A percentile compares a stretch with the other conserved stretches of the same genome.
Conservation (phyloP, 2,888 invertebrate species). For the Eupithecia pulchellata region DNA sequence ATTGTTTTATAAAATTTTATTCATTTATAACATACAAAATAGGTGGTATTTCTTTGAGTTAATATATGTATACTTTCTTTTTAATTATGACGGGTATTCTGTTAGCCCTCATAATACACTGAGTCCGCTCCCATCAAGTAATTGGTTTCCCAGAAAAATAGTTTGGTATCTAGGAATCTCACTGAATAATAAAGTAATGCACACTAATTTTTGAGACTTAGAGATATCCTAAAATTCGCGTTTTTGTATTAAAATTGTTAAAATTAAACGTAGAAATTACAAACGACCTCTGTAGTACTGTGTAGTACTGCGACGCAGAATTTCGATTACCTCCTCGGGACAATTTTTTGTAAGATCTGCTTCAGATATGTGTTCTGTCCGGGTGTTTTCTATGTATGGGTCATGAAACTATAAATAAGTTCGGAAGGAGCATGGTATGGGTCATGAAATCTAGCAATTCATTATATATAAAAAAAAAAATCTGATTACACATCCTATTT, state of each 20-base stretch:
- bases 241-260: neutral
- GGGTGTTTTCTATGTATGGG: neutral
- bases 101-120: neutral
- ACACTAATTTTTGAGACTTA: neutral
- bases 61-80: too few relatives aligned
- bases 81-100: neutral
- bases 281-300: neutral
- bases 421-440: too few relatives aligned
- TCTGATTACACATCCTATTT: too few relatives aligned
- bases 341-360: neutral
- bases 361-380: neutral
- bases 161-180: conserved; percentile 10
- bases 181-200: neutral
- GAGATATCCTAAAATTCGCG: neutral
- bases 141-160: conserved; percentile 12
- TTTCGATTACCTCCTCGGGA: neutral
- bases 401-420: too few relatives aligned
- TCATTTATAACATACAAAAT: too few relatives aligned
- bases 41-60: neutral
- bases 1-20: too few relatives aligned
- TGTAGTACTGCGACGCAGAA: neutral
- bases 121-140: neutral
- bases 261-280: neutral
- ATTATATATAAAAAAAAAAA: too few relatives aligned
- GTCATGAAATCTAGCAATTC: too few relatives aligned